Evolutionary conservation across 2,797 vertebrate genomes (phyloP).

Genomic region (Acanthurus tractus): DNA sequence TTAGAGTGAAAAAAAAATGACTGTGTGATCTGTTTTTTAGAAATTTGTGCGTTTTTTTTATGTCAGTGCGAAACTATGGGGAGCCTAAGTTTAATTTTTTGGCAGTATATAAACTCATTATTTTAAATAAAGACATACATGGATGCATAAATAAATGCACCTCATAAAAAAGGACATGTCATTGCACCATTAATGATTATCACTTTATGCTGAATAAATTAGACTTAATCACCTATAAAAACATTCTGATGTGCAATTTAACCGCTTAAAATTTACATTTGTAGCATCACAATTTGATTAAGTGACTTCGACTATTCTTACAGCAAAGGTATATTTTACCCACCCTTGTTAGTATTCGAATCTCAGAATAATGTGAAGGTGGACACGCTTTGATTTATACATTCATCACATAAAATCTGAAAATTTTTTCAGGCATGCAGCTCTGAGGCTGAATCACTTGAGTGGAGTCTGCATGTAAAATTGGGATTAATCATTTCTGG

Average conservation of each 20-base stretch:
- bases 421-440: slow-evolving; percentile 28
- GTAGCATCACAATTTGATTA: not conserved
- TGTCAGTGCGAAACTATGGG: not conserved
- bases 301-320: not conserved
- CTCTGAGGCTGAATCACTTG: slow-evolving; percentile 29
- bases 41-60: slow-evolving; percentile 2
- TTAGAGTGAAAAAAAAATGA: slow-evolving; percentile 11
- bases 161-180: not conserved
- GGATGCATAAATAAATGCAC: not conserved
- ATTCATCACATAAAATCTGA: slow-evolving; percentile 25
- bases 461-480: slow-evolving; percentile 41
- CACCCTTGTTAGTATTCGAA: not conserved
- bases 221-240: not conserved
- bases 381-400: slow-evolving; percentile 19
- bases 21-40: not conserved
- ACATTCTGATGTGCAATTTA: not conserved
- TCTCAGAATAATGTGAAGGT: slow-evolving; percentile 19
- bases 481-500: slow-evolving; percentile 56
- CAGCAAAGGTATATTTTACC: not conserved
- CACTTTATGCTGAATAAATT: not conserved
- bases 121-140: not conserved
- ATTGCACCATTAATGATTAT: not conserved
- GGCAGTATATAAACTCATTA: not conserved
- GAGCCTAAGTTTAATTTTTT: not conserved
- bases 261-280: slow-evolving; percentile 3